Evolutionary conservation across 2,888 invertebrate species (phyloP), one percentile per base, ranked within the genome.

Genomic region (Endomychus coccineus): DNA sequence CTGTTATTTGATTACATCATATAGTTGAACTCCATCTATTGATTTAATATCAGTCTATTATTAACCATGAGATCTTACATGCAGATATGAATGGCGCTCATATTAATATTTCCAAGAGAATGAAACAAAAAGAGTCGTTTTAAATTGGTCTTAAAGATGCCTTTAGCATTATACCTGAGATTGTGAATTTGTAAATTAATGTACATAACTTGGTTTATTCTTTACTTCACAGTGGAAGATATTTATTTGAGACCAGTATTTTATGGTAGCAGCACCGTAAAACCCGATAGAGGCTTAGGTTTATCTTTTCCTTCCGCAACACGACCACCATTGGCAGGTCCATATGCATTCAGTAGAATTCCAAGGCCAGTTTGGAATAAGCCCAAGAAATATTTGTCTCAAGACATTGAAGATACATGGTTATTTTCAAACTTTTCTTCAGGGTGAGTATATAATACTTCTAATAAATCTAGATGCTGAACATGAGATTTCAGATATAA

Each of bases 341-440:
- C 89, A 16, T 91, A 87, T 63, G 90, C 90, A 37, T 91, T 90
- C 71, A 89, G 89, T 55, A 75, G 87, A 37, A 78, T 89, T 48
- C 91, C 90, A 19, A 73, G 80, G 47, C 86, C 88, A 17, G 73
- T 74, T 45, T 80, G 82, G 78, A 77, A 78, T 59, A 77, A 80
- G 53, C 89, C 89, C 23, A 77, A 86, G 45, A 79, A 87, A 55
- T 85, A 83, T 68, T 76, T 88, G 49, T 77, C 80, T 56, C 72
- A 79, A 55, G 70, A 79, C 45, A 77, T 85, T 24, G 76, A 75
- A 22, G 71, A 77, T 38, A 88, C 90, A 24, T 90, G 90, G 89
- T 75, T 89, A 59, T 86, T 88, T 64, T 71, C 78, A 54, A 88
- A 89, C 68, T 75, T 86, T 51, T 80, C 87, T 25, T 75, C 86